Percentiles rank a stretch among this genome's conserved stretches.
Evolutionary conservation across 1,140 invertebrate species (phyloP).

Genomic region (Frieseomelitta varia): DNA sequence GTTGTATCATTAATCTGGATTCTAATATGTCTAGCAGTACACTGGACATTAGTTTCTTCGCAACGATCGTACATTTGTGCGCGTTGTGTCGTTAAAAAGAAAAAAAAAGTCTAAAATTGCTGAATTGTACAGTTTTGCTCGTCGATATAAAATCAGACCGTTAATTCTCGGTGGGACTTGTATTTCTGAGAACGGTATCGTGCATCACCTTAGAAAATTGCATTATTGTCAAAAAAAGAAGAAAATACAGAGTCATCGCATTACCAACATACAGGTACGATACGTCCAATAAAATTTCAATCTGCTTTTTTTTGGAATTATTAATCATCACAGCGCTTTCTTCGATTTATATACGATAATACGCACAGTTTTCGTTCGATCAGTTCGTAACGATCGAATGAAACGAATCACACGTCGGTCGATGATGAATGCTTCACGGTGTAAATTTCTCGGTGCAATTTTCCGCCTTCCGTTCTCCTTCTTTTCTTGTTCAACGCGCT

Average conservation of each 20-base stretch:
- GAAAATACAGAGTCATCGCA: background rate
- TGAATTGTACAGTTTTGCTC: background rate
- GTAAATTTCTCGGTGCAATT: conserved; percentile 30
- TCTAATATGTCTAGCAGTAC: too few species aligned
- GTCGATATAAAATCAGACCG: background rate
- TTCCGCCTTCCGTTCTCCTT: background rate
- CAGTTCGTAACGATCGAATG: background rate
- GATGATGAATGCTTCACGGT: background rate
- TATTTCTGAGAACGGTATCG: background rate
- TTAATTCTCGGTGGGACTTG: background rate
- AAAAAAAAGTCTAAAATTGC: too few species aligned
- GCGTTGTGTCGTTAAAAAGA: background rate
- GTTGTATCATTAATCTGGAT: too few species aligned
- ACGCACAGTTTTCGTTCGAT: background rate
- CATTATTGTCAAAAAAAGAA: background rate
- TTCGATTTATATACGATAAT: background rate
- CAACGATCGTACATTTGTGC: background rate
- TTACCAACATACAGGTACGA: too few species aligned
- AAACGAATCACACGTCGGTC: background rate
- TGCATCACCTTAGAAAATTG: background rate
- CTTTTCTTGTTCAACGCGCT: background rate
- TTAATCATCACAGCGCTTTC: background rate
- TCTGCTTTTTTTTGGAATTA: background rate
- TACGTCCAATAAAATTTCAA: too few species aligned
- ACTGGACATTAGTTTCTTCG: too few species aligned